Conservation (phyloP, 2,113 vertebrate genomes). For the Sceloporus tristichus region DNA sequence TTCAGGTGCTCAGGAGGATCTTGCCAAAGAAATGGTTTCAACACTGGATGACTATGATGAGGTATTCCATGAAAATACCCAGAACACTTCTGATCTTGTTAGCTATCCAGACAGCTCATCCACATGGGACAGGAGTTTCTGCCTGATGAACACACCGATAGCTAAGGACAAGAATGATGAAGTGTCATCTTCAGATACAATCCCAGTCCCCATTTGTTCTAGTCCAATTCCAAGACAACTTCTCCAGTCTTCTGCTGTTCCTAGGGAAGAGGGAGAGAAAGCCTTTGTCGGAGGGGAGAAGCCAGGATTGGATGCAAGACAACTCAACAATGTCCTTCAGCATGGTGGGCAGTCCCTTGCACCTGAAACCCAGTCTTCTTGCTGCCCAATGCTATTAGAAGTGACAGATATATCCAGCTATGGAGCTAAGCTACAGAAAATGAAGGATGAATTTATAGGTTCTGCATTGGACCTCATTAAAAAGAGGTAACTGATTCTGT, state of each 20-base stretch:
- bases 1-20: constrained; percentile 17
- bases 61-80: constrained; percentile 67
- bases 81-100: constrained; percentile 38
- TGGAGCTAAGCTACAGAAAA: constrained; percentile 90
- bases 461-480: constrained; percentile 92
- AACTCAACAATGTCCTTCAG: constrained; percentile 63
- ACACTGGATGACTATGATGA: constrained; percentile 48
- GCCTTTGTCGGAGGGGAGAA: constrained; percentile 53
- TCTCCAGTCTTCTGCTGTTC: constrained; percentile 72
- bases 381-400: constrained; percentile 89
- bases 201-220: constrained; percentile 77
- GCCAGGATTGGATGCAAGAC: constrained; percentile 53
- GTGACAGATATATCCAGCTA: constrained; percentile 88
- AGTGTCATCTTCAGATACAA: constrained; percentile 39
- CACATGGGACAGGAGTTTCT: constrained; percentile 54
- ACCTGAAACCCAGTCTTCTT: constrained; percentile 84
- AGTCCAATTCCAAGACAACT: constrained; percentile 84
- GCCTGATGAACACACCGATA: constrained; percentile 46
- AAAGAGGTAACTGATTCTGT: constrained; percentile 83
- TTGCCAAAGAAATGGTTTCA: constrained; percentile 39
- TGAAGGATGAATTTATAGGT: constrained; percentile 90
- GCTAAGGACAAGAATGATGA: constrained; percentile 40
- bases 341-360: constrained; percentile 73
- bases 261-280: constrained; percentile 56
- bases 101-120: constrained; percentile 43